These are phyloP conservation scores for Melieria crassipennis DNA, from an alignment of 2,888 invertebrate species.

Conservation along the genomic window DNA sequence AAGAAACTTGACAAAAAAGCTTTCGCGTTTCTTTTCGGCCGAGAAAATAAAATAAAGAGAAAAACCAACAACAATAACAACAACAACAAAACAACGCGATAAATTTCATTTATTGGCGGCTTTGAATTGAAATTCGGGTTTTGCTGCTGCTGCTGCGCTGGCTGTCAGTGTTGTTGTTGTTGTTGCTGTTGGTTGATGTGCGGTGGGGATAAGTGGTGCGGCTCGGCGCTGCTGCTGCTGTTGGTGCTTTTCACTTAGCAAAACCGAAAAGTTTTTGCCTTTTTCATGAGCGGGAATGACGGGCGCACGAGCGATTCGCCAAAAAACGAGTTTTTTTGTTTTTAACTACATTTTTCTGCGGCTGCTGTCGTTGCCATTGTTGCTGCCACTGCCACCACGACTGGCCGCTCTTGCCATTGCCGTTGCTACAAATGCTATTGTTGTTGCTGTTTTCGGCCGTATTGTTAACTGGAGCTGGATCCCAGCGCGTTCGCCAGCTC, in stretches of 20 bases:
- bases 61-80: neutral
- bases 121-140: constrained; percentile 20
- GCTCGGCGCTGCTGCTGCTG: constrained; percentile 10
- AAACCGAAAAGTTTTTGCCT: constrained; percentile 10
- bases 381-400: no score
- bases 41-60: constrained; percentile 1
- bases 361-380: neutral
- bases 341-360: neutral
- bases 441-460: neutral
- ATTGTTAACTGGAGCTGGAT: constrained; percentile 2
- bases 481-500: neutral
- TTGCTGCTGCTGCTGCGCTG: neutral
- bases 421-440: neutral
- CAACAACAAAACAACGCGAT: neutral
- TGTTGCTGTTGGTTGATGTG: constrained; percentile 1
- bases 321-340: constrained; percentile 30
- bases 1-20: constrained; percentile 25
- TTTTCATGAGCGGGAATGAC: constrained; percentile 19
- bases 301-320: neutral
- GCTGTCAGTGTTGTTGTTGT: neutral
- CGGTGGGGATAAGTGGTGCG: constrained; percentile 1
- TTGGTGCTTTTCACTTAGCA: constrained; percentile 29
- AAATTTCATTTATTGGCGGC: constrained; percentile 20
- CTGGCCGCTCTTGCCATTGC: neutral
- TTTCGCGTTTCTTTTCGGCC: constrained; percentile 30